Conservation (phyloP, 2,113 vertebrate species). For the Dasyornis broadbenti region DNA sequence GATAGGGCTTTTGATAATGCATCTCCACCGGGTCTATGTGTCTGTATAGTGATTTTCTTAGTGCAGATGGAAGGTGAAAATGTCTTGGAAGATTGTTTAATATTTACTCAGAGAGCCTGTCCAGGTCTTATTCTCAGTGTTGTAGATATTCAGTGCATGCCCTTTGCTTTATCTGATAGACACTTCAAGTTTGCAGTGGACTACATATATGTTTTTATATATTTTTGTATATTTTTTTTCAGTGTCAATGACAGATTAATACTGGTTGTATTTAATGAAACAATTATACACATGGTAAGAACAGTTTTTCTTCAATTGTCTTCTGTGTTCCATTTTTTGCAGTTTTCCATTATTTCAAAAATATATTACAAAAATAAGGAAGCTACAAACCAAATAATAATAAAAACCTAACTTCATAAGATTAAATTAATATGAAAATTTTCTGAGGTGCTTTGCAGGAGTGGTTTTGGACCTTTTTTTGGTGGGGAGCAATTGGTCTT, state of each 20-base stretch:
- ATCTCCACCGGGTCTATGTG: background rate
- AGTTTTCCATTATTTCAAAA: background rate
- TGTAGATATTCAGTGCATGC: background rate
- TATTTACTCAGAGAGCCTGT: background rate
- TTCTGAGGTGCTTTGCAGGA: accelerated
- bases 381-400: background rate
- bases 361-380: background rate
- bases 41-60: background rate
- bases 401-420: background rate
- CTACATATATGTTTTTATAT: background rate
- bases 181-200: background rate
- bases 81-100: background rate
- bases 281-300: background rate
- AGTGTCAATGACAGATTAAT: background rate
- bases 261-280: background rate
- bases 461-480: background rate
- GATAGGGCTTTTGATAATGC: background rate
- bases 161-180: background rate
- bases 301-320: background rate
- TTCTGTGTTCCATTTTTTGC: background rate
- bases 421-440: background rate
- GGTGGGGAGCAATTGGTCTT: background rate
- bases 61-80: background rate
- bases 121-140: background rate
- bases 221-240: background rate